Conservation (phyloP, 30 jellyfish, hydroid and myxozoan species). For the Pseudorhiza aurosa region DNA sequence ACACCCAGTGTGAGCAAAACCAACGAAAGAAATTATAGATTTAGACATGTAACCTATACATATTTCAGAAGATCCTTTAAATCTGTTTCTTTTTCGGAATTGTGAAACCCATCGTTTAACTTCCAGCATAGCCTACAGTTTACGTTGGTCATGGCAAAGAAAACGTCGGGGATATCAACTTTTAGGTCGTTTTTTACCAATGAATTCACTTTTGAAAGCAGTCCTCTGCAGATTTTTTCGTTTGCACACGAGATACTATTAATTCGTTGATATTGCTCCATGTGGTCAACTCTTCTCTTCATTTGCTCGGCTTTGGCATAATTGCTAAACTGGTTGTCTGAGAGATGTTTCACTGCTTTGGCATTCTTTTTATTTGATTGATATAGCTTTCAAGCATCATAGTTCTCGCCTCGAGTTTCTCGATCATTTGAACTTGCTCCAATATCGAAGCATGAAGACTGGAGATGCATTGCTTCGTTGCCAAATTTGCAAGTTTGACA, state of each 20-base stretch:
- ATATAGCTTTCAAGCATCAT: not conserved
- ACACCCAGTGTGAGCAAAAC: not conserved
- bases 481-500: not conserved
- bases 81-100: not conserved
- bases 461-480: not conserved
- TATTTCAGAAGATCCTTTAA: not conserved
- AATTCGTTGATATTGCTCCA: not conserved
- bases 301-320: too few relatives aligned
- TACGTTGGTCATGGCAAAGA: not conserved
- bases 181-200: not conserved
- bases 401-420: not conserved
- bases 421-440: not conserved
- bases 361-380: not conserved
- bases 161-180: not conserved
- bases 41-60: not conserved
- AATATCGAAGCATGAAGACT: not conserved
- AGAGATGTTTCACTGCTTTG: not conserved
- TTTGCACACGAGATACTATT: not conserved
- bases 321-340: too few relatives aligned
- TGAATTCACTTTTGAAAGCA: too few relatives aligned
- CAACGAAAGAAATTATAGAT: not conserved
- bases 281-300: too few relatives aligned
- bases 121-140: not conserved
- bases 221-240: too few relatives aligned
- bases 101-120: not conserved